Evolutionary conservation across 2,797 vertebrate genomes (phyloP), one percentile per base, ranked within the genome.

Genomic region (Aotus griseimembra): DNA sequence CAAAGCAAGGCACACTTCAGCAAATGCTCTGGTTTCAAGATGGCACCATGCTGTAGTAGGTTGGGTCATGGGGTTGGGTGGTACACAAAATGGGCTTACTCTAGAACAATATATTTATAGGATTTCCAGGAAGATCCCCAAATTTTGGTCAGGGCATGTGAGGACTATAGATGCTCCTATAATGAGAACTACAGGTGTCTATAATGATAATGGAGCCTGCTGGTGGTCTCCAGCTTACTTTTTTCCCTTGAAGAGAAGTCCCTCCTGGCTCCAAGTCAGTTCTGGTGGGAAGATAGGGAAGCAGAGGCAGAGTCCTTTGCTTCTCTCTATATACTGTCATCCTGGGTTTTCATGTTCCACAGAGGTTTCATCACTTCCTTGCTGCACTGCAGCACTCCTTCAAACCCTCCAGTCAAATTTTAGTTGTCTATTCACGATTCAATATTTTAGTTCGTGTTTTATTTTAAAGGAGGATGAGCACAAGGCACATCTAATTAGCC

Each of bases 101-200:
- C 48, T 84, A 20, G 11, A 30, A 17, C 79, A 41, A 4, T 15
- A 9, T 2, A 46, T 15, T 50, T 22, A 19, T 14, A 28, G 0
- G 20, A 30, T 50, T 41, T 50, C 28, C 46, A 26, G 52, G 36
- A 15, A n/a, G 4, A 12, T n/a, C 11, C 26, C 28, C 12, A 81
- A 4, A 19, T 48, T 76, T 4, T 1, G 0, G 10, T n/a, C 7
- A 26, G 36, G n/a, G 22, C 33, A 41, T 50, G 3, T 13, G 4
- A 55, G 1, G n/a, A 24, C 26, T 41, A 1, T n/a, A 26, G 55
- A 58, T 17, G 22, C 67, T 41, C 48, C 39, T 44, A 10, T 33
- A 10, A 26, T n/a, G 67, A 82, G 79, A 20, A 28, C 22, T 57
- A 4, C 4, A 70, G 33, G 24, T 15, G 14, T 57, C 50, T 26